A percentile compares a stretch with the other conserved stretches of the same genome.
Evolutionary conservation across 1,140 invertebrate species (phyloP).

Genomic region (Drosophila virilis): DNA sequence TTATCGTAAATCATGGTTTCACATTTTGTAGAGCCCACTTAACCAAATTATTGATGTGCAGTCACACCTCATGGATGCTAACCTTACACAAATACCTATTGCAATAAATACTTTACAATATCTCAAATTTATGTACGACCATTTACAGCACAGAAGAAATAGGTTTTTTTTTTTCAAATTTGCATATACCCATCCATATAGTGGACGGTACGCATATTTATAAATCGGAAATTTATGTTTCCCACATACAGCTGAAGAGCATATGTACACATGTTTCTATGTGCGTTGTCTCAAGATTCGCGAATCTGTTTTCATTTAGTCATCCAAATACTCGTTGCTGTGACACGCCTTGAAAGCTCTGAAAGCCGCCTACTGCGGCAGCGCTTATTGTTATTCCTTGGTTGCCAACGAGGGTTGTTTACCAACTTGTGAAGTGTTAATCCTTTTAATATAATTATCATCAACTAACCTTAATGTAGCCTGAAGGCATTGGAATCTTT

Average conservation of each 20-base stretch:
- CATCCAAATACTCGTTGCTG: slow-evolving; percentile 43
- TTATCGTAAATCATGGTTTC: slow-evolving; percentile 23
- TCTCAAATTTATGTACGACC: background rate
- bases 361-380: slow-evolving; percentile 22
- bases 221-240: background rate
- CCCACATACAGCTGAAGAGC: background rate
- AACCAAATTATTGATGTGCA: slow-evolving; percentile 45
- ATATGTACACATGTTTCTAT: slow-evolving; percentile 9
- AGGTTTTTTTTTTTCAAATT: slow-evolving; percentile 7
- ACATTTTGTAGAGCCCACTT: background rate
- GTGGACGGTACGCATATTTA: background rate
- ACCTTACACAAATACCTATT: slow-evolving; percentile 1
- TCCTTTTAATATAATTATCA: background rate
- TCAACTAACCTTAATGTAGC: no score
- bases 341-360: slow-evolving; percentile 35
- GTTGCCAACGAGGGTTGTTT: slow-evolving; percentile 8
- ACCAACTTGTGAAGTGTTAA: background rate
- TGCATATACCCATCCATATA: background rate
- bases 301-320: slow-evolving; percentile 15
- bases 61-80: slow-evolving; percentile 55
- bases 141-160: background rate
- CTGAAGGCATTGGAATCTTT: no score
- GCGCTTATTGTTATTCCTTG: slow-evolving; percentile 19
- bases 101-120: background rate
- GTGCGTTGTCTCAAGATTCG: background rate